Base-by-base conservation (phyloP, 2,797 vertebrate species). In the Caiman crocodilus region DNA sequence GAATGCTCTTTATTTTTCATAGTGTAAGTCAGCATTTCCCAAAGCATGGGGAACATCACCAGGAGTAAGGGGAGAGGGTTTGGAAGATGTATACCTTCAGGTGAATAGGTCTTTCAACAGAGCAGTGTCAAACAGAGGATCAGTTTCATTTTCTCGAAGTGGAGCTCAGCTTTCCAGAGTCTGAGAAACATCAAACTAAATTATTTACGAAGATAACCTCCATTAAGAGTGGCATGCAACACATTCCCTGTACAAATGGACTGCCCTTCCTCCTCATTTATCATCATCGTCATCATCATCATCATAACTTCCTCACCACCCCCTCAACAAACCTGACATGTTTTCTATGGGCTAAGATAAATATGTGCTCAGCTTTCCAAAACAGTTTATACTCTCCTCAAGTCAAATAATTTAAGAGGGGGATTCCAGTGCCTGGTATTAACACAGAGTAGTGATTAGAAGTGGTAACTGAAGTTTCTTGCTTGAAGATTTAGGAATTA, bases 401-500 rank as follows among this genome's bases (percentile, higher is more conserved):
- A 32, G 71, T 88, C 67, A 85, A 74, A 28, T 63, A 84, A 89
- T 16, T 94, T 84, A 79, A 87, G 57, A 84, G 28, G 76, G 61
- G 30, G 50, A 85, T 90, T 67, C 28, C 26, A 58, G 30, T 89
- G 60, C 55, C 74, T 91, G n/a, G 10, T 88, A 71, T 42, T 91
- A 26, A 35, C 58, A 85, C 93, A 88, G 81, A 83, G 84, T 61
- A 76, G 28, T 85, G 76, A 82, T 91, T 90, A 90, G 92, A 88
- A 92, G 67, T 73, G 61, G 79, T 95, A 88, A 67, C 58, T 74
- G 4, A 59, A 86, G 13, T 60, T 93, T 90, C 81, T 59, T 14
- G 76, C 85, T 60, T 94, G 14, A 64, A 74, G 89, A 35, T 92
- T 94, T 92, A 91, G 55, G 87, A 87, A 87, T 91, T 95, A 95